Evolutionary conservation across 92 coral and sea anemone genomes (phyloP).

Genomic region (Porites lobata): DNA sequence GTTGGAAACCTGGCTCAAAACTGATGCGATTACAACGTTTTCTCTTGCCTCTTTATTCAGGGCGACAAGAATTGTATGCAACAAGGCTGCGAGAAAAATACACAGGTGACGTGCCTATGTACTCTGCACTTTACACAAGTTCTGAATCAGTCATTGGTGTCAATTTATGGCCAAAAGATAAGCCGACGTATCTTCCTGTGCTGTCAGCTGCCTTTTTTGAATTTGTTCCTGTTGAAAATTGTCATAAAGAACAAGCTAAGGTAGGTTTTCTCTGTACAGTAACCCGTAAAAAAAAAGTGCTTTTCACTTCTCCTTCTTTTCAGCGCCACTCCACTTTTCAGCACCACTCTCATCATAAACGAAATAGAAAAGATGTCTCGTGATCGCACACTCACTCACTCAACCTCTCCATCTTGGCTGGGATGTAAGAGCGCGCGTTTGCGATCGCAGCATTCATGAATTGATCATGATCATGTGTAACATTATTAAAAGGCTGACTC

Average conservation of each 20-base stretch:
- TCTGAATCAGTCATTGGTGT: background rate
- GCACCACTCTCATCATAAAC: too few species aligned
- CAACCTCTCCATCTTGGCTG: too few species aligned
- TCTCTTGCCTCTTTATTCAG: background rate
- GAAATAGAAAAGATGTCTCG: too few species aligned
- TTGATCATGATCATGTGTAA: too few species aligned
- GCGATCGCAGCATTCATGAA: too few species aligned
- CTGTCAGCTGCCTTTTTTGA: slow-evolving; percentile 1
- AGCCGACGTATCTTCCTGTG: background rate
- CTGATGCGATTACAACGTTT: background rate
- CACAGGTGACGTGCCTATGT: background rate
- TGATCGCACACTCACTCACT: too few species aligned
- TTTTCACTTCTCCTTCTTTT: too few species aligned
- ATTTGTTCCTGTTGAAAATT: background rate
- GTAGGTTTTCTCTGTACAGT: background rate
- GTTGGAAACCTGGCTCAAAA: background rate
- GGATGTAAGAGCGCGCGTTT: too few species aligned
- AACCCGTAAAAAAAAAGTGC: too few species aligned
- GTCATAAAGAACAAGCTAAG: background rate
- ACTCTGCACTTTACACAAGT: background rate
- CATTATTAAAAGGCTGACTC: too few species aligned
- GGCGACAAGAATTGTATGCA: background rate
- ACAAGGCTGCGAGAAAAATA: background rate
- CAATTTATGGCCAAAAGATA: background rate
- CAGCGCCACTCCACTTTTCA: too few species aligned